Evolutionary conservation across 2,888 invertebrate species (phyloP).

Genomic region (Plebejus melissa): DNA sequence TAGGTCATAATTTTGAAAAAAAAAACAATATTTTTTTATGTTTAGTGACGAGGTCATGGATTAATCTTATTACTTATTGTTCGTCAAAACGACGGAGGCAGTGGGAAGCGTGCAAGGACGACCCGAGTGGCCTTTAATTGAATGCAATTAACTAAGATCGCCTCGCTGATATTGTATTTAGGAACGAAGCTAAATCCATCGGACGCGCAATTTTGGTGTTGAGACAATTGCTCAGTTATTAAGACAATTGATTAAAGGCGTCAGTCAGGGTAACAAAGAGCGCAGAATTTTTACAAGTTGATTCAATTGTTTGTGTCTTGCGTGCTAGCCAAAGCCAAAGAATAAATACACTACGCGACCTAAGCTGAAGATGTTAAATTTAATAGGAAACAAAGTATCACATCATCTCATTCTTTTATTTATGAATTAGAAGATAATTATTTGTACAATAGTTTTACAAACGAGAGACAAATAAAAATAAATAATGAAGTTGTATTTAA

Average conservation of each 20-base stretch:
- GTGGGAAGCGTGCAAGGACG: conserved; percentile 39
- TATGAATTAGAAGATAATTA: no score
- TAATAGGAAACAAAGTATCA: no score
- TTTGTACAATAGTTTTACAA: not conserved
- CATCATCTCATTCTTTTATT: no score
- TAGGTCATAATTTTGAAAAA: not conserved
- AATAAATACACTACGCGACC: no score
- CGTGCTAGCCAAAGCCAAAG: no score
- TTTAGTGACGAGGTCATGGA: conserved; percentile 21
- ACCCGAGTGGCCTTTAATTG: conserved; percentile 47
- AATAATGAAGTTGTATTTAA: not conserved
- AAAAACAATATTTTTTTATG: not conserved
- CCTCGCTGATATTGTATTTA: conserved; percentile 37
- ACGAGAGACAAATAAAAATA: not conserved
- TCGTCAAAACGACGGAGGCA: conserved; percentile 31
- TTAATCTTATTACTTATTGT: conserved; percentile 29
- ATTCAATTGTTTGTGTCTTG: no score
- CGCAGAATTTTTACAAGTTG: no score
- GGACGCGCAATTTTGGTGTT: conserved; percentile 19
- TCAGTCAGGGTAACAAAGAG: not conserved
- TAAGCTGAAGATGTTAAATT: no score
- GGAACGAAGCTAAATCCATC: conserved; percentile 27
- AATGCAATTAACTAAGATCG: conserved; percentile 41
- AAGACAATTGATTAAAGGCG: conserved; percentile 7
- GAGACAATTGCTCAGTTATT: conserved; percentile 21